Percentiles rank a stretch among this genome's conserved stretches.
Evolutionary conservation across 2,888 invertebrate species (phyloP).

Genomic region (Rhingia rostrata): DNA sequence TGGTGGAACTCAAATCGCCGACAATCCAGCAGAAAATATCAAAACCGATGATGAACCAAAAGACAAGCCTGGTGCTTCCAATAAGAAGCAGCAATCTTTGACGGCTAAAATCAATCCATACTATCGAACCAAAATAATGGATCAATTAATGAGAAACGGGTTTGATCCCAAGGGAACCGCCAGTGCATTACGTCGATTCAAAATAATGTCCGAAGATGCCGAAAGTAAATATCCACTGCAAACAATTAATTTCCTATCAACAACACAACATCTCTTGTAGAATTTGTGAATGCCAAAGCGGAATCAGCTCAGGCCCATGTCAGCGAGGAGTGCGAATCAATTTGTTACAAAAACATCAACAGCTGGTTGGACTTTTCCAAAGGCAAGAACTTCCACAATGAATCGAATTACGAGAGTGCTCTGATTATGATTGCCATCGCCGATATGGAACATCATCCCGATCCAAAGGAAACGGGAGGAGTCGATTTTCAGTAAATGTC

Average conservation of each 20-base stretch:
- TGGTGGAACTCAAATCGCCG: no score
- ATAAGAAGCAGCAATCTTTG: conserved; percentile 23
- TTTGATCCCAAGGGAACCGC: conserved; percentile 42
- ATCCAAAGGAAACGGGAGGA: conserved; percentile 60
- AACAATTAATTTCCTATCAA: not conserved
- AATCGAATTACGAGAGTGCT: conserved; percentile 78
- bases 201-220: conserved; percentile 32
- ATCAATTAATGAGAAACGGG: conserved; percentile 48
- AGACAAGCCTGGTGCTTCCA: conserved; percentile 22
- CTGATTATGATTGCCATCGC: conserved; percentile 77
- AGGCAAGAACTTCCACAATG: conserved; percentile 61
- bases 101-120: conserved; percentile 47
- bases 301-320: conserved; percentile 76
- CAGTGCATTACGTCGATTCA: conserved; percentile 26
- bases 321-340: conserved; percentile 77
- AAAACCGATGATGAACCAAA: not conserved
- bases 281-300: conserved; percentile 76
- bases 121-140: conserved; percentile 59
- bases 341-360: conserved; percentile 77
- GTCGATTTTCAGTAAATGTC: conserved; percentile 70
- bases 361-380: conserved; percentile 79
- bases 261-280: conserved; percentile 65
- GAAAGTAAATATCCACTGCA: conserved; percentile 31
- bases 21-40: no score
- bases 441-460: conserved; percentile 77